Evolutionary conservation across 2,888 invertebrate species (phyloP).

Genomic region (Drosophila meridionalis): DNA sequence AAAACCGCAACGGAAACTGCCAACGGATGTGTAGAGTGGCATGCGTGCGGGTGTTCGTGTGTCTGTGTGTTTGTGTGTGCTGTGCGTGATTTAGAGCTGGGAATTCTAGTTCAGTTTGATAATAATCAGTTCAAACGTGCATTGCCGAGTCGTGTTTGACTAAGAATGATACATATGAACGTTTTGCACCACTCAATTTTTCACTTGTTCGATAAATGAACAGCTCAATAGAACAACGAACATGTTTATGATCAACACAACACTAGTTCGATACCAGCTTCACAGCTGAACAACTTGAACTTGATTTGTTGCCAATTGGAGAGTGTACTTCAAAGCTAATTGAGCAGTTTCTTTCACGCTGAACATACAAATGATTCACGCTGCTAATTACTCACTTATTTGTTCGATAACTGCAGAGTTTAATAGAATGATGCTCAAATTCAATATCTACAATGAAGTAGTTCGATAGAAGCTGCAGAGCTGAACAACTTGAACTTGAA

Average conservation of each 20-base stretch:
- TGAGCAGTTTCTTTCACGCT: not conserved
- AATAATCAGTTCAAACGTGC: not conserved
- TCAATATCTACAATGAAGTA: not conserved
- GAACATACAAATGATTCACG: too few species aligned
- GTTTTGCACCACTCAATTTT: not conserved
- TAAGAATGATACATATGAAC: not conserved
- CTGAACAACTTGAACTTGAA: not conserved
- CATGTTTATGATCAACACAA: not conserved
- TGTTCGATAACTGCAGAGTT: not conserved
- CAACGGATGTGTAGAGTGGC: not conserved
- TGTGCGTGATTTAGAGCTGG: not conserved
- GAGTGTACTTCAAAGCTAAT: not conserved
- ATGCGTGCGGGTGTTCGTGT: conserved; percentile 17
- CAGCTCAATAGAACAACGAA: not conserved
- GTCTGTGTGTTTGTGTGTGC: not conserved
- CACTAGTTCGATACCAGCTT: too few species aligned
- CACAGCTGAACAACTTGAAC: not conserved
- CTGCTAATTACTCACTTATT: too few species aligned
- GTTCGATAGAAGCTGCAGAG: not conserved
- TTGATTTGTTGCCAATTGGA: not conserved
- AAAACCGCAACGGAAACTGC: conserved; percentile 42
- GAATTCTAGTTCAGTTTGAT: not conserved
- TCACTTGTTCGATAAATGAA: not conserved
- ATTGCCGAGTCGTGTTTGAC: not conserved
- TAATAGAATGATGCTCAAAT: not conserved